Evolutionary conservation across 1,140 invertebrate species (phyloP).

Genomic region (Cherax quadricarinatus): DNA sequence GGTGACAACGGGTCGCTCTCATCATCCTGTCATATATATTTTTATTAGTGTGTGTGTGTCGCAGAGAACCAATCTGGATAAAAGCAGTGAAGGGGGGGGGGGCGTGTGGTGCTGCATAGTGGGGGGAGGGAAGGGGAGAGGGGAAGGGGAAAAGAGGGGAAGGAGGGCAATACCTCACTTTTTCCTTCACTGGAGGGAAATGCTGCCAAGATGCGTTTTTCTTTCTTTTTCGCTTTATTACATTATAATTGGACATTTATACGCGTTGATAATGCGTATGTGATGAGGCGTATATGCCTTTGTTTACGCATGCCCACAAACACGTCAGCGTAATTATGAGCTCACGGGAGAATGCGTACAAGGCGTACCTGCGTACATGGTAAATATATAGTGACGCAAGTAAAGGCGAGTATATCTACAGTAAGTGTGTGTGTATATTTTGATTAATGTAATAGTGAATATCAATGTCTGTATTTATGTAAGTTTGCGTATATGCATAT

Average conservation of each 20-base stretch:
- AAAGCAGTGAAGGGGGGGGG: slow-evolving; percentile 46
- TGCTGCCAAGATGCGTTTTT: background rate
- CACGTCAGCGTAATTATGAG: too few relatives aligned
- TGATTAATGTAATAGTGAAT: too few relatives aligned
- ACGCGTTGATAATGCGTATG: too few relatives aligned
- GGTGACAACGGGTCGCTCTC: slow-evolving; percentile 59
- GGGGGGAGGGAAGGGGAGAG: slow-evolving; percentile 9
- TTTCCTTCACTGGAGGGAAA: background rate
- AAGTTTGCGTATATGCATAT: slow-evolving; percentile 16
- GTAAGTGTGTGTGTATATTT: too few relatives aligned
- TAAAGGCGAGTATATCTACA: too few relatives aligned
- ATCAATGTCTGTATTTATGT: background rate
- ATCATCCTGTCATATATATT: slow-evolving; percentile 68
- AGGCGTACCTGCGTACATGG: too few relatives aligned
- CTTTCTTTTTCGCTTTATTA: background rate
- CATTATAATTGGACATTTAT: too few relatives aligned
- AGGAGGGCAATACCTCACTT: background rate
- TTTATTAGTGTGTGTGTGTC: slow-evolving; percentile 63
- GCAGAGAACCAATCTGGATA: slow-evolving; percentile 67
- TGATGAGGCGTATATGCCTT: too few relatives aligned
- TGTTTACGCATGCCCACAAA: too few relatives aligned
- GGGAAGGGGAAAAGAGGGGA: slow-evolving; percentile 15
- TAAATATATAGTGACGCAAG: too few relatives aligned
- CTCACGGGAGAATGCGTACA: too few relatives aligned
- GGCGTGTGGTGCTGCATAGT: background rate